phyloP scores from a whole-genome alignment of 2,888 invertebrate genomes.

The Macropis europaea region DNA sequence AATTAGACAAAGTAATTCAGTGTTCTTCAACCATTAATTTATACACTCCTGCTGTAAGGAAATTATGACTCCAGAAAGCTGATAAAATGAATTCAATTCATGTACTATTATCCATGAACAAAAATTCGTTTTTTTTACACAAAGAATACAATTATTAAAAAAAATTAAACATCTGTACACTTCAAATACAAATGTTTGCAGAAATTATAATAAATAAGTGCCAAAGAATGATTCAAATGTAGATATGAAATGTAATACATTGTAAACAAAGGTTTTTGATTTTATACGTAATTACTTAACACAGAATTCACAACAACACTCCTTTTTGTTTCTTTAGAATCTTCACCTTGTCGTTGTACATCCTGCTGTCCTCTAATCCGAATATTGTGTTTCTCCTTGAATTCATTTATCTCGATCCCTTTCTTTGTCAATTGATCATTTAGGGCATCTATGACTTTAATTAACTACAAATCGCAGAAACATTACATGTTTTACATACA shows the following conservation, averaged over 20 bases:
- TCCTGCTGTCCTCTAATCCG: constrained; percentile 88
- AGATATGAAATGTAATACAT: constrained; percentile 9
- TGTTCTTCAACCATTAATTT: neutral
- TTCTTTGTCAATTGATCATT: constrained; percentile 92
- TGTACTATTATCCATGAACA: constrained; percentile 2
- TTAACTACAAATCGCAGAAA: constrained; percentile 82
- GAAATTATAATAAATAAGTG: constrained; percentile 44
- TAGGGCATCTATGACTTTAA: constrained; percentile 88
- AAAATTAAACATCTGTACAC: constrained; percentile 20
- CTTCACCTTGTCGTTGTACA: constrained; percentile 70
- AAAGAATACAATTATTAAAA: constrained; percentile 21
- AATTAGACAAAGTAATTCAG: neutral
- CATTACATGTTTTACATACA: neutral
- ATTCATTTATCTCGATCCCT: constrained; percentile 94
- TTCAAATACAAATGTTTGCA: constrained; percentile 16
- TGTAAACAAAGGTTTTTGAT: constrained; percentile 19
- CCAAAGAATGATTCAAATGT: constrained; percentile 19
- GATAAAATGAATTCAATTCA: neutral
- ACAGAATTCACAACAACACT: constrained; percentile 73
- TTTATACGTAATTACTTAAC: constrained; percentile 47
- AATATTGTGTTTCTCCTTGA: constrained; percentile 94
- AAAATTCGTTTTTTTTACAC: constrained; percentile 11
- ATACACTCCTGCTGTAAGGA: neutral
- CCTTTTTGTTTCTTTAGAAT: constrained; percentile 72
- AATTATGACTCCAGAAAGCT: neutral